Conservation (phyloP, 2,888 invertebrate genomes). For the Agrenia bidenticulata region DNA sequence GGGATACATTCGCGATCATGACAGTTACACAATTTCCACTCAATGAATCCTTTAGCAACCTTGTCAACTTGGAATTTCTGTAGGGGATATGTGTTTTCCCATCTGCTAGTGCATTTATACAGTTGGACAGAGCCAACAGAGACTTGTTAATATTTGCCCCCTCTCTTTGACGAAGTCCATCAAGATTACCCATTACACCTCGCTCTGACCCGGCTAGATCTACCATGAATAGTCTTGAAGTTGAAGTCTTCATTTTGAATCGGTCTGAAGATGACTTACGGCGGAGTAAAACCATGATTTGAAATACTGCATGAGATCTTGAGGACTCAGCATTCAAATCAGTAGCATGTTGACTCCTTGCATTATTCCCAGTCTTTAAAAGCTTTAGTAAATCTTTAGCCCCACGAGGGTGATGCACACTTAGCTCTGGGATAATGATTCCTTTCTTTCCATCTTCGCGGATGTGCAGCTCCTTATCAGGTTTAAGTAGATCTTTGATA, state of each 20-base stretch:
- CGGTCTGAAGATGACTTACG: constrained; percentile 9
- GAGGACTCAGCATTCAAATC: constrained; percentile 94
- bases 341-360: constrained; percentile 90
- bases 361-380: constrained; percentile 78
- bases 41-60: constrained; percentile 84
- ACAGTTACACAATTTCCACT: constrained; percentile 91
- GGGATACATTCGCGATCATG: constrained; percentile 90
- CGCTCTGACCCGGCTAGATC: constrained; percentile 92
- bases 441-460: constrained; percentile 64
- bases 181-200: constrained; percentile 79
- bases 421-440: constrained; percentile 77
- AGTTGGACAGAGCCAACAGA: constrained; percentile 75
- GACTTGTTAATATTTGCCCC: constrained; percentile 93
- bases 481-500: constrained; percentile 78
- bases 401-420: constrained; percentile 71
- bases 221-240: constrained; percentile 65
- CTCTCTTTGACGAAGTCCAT: constrained; percentile 80
- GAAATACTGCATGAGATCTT: constrained; percentile 93
- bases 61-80: constrained; percentile 85
- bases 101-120: constrained; percentile 83
- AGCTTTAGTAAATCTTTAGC: constrained; percentile 75
- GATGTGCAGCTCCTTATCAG: constrained; percentile 53
- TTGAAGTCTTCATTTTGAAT: constrained; percentile 10
- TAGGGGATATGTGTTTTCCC: constrained; percentile 76
- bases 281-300: constrained; percentile 60